A percentile compares a stretch with the other conserved stretches of the same genome.
These are phyloP conservation scores for Cyprinodon brontotheroides DNA, from an alignment of 2,113 vertebrate species.

Conservation along the genomic window DNA sequence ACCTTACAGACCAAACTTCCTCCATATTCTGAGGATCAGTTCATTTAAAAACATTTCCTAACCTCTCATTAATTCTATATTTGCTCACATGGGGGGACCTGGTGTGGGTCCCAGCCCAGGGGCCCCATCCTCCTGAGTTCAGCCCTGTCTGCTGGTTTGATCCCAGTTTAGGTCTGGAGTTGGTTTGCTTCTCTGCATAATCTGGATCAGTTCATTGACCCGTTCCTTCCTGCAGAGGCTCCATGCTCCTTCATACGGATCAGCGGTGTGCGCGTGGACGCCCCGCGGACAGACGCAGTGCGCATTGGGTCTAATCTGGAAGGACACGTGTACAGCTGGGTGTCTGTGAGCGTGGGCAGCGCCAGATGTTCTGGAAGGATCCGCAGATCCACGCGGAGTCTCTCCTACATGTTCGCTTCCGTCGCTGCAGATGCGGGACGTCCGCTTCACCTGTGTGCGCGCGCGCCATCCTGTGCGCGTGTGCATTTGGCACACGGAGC, in stretches of 20 bases:
- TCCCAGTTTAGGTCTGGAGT: neutral
- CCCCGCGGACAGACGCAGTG: neutral
- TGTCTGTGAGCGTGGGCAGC: neutral
- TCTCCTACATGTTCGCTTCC: neutral
- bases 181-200: neutral
- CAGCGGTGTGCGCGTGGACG: neutral
- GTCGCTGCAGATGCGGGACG: neutral
- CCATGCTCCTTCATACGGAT: too few species aligned
- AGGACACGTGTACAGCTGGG: constrained; percentile 39
- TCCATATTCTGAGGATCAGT: too few species aligned
- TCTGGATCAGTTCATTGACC: neutral
- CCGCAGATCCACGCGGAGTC: neutral
- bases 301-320: neutral
- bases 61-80: too few species aligned
- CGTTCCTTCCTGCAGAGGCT: neutral
- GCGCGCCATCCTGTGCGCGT: neutral
- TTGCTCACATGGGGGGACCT: too few species aligned
- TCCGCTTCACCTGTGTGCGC: neutral
- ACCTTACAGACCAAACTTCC: too few species aligned
- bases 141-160: neutral
- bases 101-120: too few species aligned
- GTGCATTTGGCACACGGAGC: neutral
- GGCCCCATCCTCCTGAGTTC: neutral
- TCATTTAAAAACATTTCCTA: too few species aligned
- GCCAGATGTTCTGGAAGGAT: constrained; percentile 11